Evolutionary conservation across 2,113 vertebrate species (phyloP).

Genomic region (Cettia cetti): DNA sequence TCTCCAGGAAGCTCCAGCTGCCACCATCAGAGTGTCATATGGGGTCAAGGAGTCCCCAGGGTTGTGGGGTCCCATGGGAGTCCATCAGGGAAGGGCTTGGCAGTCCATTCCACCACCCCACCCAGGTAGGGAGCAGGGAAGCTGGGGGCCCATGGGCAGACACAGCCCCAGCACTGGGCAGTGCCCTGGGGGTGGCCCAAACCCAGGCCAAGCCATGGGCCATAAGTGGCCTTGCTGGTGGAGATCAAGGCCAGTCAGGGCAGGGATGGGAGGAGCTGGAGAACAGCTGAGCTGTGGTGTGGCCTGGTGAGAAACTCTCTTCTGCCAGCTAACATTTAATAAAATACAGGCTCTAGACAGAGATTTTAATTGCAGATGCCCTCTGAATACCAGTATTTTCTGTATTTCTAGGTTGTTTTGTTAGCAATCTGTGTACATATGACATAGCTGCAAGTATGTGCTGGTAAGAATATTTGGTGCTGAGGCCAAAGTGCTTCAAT

Average conservation of each 20-base stretch:
- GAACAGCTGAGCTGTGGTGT: not conserved
- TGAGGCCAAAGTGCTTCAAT: not conserved
- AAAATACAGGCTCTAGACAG: not conserved
- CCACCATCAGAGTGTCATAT: accelerated
- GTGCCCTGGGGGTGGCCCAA: not conserved
- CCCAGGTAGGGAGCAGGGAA: not conserved
- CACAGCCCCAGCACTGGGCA: not conserved
- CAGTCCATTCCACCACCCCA: not conserved
- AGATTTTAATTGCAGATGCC: not conserved
- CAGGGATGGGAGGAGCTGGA: not conserved
- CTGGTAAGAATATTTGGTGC: not conserved
- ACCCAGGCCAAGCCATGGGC: accelerated
- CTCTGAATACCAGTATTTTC: not conserved
- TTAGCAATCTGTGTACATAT: not conserved
- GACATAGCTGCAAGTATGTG: not conserved
- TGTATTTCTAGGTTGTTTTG: not conserved
- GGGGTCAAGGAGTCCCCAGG: not conserved
- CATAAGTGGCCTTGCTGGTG: accelerated
- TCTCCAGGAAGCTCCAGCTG: not conserved
- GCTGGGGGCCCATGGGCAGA: accelerated
- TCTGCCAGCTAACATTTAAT: not conserved
- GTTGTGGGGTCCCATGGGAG: accelerated
- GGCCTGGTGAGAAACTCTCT: not conserved
- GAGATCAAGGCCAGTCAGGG: not conserved
- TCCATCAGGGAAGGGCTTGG: not conserved